Percentiles rank a stretch among this genome's conserved stretches.
Evolutionary conservation across 2,888 invertebrate species (phyloP).

Genomic region (Slavum lentiscoides): DNA sequence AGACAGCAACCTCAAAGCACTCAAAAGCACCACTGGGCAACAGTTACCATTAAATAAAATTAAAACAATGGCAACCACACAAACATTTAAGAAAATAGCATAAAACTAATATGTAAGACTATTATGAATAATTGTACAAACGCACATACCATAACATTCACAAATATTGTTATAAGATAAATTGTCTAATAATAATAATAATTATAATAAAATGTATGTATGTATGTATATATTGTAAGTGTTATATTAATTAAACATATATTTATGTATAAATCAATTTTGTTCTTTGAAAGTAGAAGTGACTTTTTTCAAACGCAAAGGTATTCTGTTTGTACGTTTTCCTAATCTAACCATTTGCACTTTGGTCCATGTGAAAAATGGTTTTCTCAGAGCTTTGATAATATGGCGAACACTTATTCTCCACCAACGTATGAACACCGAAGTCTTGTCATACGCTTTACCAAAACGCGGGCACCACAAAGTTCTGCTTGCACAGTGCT

Average conservation of each 20-base stretch:
- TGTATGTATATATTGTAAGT: slow-evolving; percentile 12
- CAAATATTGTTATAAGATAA: neutral
- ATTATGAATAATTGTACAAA: neutral
- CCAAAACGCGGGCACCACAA: slow-evolving; percentile 22
- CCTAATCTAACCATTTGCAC: slow-evolving; percentile 48
- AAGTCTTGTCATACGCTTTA: slow-evolving; percentile 29
- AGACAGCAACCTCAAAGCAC: slow-evolving; percentile 30
- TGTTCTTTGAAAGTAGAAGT: slow-evolving; percentile 24
- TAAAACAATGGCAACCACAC: slow-evolving; percentile 50
- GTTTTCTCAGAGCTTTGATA: slow-evolving; percentile 32
- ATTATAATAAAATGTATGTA: neutral
- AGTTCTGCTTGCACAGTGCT: slow-evolving; percentile 3
- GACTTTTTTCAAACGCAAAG: slow-evolving; percentile 26
- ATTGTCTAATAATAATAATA: slow-evolving; percentile 1
- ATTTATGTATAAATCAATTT: slow-evolving; percentile 38
- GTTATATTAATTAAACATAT: slow-evolving; percentile 16
- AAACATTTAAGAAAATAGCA: slow-evolving; percentile 46
- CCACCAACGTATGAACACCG: slow-evolving; percentile 27
- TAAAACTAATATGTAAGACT: slow-evolving; percentile 25
- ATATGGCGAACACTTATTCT: slow-evolving; percentile 15
- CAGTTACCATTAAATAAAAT: slow-evolving; percentile 40
- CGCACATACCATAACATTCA: neutral
- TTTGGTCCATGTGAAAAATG: slow-evolving; percentile 32
- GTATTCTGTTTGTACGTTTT: slow-evolving; percentile 23
- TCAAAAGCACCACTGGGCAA: slow-evolving; percentile 15